Conservation (phyloP, 2,797 vertebrate genomes). For the Telmatherina bonti region DNA sequence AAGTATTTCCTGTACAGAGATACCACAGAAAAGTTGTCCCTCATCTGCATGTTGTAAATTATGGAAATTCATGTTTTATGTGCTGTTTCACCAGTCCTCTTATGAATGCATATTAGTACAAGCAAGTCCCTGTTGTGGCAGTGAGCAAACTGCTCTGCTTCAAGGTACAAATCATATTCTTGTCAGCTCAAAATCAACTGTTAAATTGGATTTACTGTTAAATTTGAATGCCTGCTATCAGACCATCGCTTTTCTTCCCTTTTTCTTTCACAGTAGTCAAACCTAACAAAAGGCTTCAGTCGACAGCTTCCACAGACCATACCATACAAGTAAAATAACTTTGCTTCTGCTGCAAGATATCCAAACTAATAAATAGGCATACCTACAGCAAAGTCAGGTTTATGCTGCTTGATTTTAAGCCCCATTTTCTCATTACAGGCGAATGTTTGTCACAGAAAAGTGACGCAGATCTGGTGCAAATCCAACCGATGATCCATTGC, state of each 20-base stretch:
- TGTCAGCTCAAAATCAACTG: background rate
- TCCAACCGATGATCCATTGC: background rate
- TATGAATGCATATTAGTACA: background rate
- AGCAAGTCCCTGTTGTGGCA: background rate
- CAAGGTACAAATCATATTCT: background rate
- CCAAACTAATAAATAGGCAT: background rate
- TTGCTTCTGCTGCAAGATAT: background rate
- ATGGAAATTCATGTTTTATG: background rate
- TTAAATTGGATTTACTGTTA: background rate
- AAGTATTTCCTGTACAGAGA: background rate
- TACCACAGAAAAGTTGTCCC: background rate
- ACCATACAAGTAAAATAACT: slow-evolving; percentile 1
- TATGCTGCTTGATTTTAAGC: background rate
- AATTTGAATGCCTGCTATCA: background rate
- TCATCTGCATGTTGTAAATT: background rate
- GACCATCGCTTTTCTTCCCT: background rate
- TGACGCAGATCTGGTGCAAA: background rate
- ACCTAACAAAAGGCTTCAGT: background rate
- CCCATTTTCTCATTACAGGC: background rate
- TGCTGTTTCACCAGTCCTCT: background rate
- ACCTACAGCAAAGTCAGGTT: background rate
- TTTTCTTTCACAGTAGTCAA: slow-evolving; percentile 5
- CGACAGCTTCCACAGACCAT: slow-evolving; percentile 3
- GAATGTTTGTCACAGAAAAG: background rate
- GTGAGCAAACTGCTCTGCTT: background rate